These are phyloP conservation scores for Pao palembangensis DNA, from an alignment of 2,113 vertebrate species.

Conservation along the genomic window DNA sequence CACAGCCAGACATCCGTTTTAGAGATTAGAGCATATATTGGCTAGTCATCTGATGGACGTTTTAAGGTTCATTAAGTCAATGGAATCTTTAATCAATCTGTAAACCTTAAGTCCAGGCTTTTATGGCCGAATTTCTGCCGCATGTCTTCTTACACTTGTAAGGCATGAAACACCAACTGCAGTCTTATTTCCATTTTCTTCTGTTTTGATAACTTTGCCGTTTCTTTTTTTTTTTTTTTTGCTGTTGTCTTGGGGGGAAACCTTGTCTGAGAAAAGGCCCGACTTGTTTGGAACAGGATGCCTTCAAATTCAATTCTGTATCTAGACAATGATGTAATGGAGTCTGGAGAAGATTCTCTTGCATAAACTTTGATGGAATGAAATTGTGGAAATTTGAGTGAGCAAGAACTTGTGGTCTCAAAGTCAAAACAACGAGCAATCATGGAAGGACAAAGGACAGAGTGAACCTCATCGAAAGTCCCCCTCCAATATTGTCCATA, in stretches of 20 bases:
- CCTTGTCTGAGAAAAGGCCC: conserved; percentile 11
- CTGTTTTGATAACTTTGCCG: conserved; percentile 25
- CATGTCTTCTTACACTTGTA: conserved; percentile 35
- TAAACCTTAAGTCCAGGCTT: conserved; percentile 83
- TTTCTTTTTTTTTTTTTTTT: conserved; percentile 17
- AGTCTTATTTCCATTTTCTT: conserved; percentile 18
- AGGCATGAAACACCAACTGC: conserved; percentile 23
- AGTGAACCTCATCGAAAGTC: conserved; percentile 6
- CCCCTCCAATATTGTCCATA: conserved; percentile 15
- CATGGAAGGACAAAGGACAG: conserved; percentile 24
- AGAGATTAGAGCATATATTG: conserved; percentile 85
- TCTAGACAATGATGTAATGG: conserved; percentile 8
- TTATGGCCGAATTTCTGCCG: conserved; percentile 44
- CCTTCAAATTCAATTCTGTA: conserved; percentile 7
- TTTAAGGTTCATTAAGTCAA: conserved; percentile 93
- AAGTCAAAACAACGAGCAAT: conserved; percentile 22
- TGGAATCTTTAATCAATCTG: conserved; percentile 95
- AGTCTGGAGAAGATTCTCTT: not conserved
- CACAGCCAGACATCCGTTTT: conserved; percentile 81
- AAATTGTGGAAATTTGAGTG: not conserved
- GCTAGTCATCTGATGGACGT: conserved; percentile 82
- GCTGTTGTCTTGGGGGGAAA: conserved; percentile 11
- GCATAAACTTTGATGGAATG: not conserved
- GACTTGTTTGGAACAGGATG: conserved; percentile 22
- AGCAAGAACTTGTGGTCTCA: not conserved